Percentiles rank a stretch among this genome's conserved stretches.
Conservation (phyloP, 2,797 vertebrate species). For the Falco columbarius region DNA sequence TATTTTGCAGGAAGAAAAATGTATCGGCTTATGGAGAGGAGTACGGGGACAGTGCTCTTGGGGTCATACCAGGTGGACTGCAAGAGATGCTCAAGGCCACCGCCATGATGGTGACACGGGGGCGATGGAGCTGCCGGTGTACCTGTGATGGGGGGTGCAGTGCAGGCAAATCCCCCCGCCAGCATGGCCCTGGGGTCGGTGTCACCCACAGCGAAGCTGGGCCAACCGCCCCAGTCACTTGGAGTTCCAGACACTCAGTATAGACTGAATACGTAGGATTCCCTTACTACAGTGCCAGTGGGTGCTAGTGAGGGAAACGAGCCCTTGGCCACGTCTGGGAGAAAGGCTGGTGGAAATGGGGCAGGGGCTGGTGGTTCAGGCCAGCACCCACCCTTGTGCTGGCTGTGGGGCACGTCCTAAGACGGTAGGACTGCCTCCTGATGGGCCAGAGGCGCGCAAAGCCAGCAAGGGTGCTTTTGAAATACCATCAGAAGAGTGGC, state of each 20-base stretch:
- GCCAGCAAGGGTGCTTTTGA: not conserved
- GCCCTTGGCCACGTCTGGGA: not conserved
- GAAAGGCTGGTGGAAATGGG: not conserved
- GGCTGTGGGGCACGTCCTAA: not conserved
- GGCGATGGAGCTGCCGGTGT: not conserved
- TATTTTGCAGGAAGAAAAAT: not conserved
- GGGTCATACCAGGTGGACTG: not conserved
- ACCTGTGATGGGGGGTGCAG: accelerated
- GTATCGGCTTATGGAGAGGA: not conserved
- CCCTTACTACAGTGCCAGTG: not conserved
- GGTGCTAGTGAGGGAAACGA: accelerated
- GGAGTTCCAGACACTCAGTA: not conserved
- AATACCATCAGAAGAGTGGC: not conserved
- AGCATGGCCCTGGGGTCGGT: no score
- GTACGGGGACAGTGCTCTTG: not conserved
- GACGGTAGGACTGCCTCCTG: not conserved
- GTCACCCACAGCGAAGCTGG: not conserved
- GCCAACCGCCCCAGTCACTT: no score
- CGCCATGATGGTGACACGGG: accelerated
- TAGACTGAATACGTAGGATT: not conserved
- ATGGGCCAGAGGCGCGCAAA: not conserved
- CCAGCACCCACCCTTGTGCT: not conserved
- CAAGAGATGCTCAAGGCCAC: not conserved
- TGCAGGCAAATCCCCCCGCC: no score
- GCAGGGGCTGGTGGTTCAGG: not conserved